Conservation (phyloP, 2,797 vertebrate species). For the Sus cebifrons region DNA sequence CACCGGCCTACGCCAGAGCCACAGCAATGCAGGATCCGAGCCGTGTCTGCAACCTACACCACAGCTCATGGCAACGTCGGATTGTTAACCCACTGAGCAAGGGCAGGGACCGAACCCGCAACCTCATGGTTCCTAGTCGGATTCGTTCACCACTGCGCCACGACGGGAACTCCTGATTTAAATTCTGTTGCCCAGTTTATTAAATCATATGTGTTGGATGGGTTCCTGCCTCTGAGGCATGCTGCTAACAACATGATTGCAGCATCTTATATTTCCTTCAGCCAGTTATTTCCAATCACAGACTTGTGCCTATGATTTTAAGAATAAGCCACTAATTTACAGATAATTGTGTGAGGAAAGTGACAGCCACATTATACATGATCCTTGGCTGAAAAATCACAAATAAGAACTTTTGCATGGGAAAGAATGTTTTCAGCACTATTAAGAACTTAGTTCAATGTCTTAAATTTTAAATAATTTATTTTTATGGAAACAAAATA, state of each 20-base stretch:
- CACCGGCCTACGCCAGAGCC: too few relatives aligned
- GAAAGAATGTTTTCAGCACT: conserved; percentile 47
- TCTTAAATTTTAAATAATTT: conserved; percentile 55
- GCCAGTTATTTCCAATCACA: conserved; percentile 67
- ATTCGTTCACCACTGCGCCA: too few relatives aligned
- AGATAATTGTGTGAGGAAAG: conserved; percentile 68
- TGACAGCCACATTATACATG: conserved; percentile 58
- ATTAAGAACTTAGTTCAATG: conserved; percentile 53
- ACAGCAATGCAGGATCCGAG: too few relatives aligned
- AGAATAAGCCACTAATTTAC: conserved; percentile 73
- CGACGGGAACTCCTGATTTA: neutral
- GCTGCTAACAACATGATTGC: neutral
- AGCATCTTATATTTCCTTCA: conserved; percentile 75
- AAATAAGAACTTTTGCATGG: neutral
- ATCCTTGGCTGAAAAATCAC: conserved; percentile 50
- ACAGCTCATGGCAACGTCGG: too few relatives aligned
- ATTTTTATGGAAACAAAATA: conserved; percentile 61
- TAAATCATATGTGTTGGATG: conserved; percentile 64
- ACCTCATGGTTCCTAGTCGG: too few relatives aligned
- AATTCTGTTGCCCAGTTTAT: conserved; percentile 54
- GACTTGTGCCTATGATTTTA: conserved; percentile 55
- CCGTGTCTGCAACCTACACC: too few relatives aligned
- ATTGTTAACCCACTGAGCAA: too few relatives aligned
- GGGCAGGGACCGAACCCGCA: too few relatives aligned
- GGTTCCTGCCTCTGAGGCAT: conserved; percentile 45